phyloP scores from a whole-genome alignment of 2,797 vertebrate species.

The Hypotaenidia philippensis region DNA sequence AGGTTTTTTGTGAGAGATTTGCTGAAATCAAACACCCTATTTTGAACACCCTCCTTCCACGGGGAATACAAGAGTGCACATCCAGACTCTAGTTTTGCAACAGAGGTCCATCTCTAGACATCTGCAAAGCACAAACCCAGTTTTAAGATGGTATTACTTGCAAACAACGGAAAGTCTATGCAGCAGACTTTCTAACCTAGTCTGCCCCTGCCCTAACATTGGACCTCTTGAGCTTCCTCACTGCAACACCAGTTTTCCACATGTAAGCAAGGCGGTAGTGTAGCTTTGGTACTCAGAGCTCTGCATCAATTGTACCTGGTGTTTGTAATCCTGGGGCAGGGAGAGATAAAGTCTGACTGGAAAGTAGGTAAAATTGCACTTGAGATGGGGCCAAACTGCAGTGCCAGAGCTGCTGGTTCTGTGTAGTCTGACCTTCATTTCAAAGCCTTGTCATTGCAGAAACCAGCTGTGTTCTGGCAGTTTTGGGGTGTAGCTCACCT shows the following conservation, averaged over 20 bases:
- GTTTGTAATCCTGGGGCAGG: slow-evolving; percentile 28
- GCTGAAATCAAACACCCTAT: neutral
- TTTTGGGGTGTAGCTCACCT: slow-evolving; percentile 46
- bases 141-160: neutral
- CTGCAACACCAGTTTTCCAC: neutral
- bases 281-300: neutral
- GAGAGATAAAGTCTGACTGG: slow-evolving; percentile 2
- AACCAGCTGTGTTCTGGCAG: slow-evolving; percentile 2
- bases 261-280: neutral
- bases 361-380: neutral
- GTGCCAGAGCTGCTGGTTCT: neutral
- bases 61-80: neutral
- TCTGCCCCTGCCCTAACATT: neutral
- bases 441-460: neutral
- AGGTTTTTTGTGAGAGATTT: neutral
- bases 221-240: neutral
- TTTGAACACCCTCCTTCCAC: neutral
- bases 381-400: neutral
- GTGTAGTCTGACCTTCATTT: slow-evolving; percentile 51
- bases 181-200: neutral
- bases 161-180: neutral
- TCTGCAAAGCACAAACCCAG: neutral
- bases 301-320: slow-evolving; percentile 28
- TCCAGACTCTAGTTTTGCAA: neutral
- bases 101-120: neutral